Conservation (phyloP, 2,888 invertebrate genomes). For the Acrocyrtus sp. region DNA sequence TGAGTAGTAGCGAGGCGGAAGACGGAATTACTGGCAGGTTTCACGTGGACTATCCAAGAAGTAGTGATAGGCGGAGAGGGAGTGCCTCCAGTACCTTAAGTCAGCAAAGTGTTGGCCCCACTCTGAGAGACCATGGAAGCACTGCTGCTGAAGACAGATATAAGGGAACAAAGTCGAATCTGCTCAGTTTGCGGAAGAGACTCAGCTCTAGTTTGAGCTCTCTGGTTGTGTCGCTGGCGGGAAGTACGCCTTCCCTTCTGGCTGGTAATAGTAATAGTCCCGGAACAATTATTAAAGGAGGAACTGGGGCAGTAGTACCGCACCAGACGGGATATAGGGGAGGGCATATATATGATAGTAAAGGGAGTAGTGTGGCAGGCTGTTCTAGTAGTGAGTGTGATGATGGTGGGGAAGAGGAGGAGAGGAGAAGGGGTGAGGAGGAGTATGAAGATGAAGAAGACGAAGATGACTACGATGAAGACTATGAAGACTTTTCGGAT, state of each 20-base stretch:
- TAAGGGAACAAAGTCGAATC: slow-evolving; percentile 36
- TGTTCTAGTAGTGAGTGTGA: slow-evolving; percentile 43
- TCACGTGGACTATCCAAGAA: neutral
- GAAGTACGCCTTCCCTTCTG: slow-evolving; percentile 23
- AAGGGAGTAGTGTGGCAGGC: slow-evolving; percentile 42
- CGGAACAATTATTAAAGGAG: slow-evolving; percentile 27
- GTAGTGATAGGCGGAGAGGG: slow-evolving; percentile 14
- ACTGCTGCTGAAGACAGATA: slow-evolving; percentile 24
- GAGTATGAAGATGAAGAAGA: slow-evolving; percentile 35
- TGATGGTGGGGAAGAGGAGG: neutral
- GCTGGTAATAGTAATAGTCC: slow-evolving; percentile 13
- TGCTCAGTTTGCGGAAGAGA: slow-evolving; percentile 38
- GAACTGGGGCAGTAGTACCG: no score
- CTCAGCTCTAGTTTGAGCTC: slow-evolving; percentile 52
- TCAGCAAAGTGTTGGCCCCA: neutral
- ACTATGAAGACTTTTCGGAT: slow-evolving; percentile 55
- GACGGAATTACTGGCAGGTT: neutral
- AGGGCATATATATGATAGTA: slow-evolving; percentile 46
- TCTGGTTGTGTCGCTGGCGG: slow-evolving; percentile 47
- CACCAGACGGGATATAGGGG: no score
- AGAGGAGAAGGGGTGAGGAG: slow-evolving; percentile 7
- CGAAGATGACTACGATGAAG: slow-evolving; percentile 52
- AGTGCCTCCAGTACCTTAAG: slow-evolving; percentile 32
- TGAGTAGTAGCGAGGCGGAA: slow-evolving; percentile 2
- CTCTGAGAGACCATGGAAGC: neutral